A percentile compares a stretch with the other conserved stretches of the same genome.
Conservation (phyloP, 2,113 vertebrate genomes). For the Pica pica region DNA sequence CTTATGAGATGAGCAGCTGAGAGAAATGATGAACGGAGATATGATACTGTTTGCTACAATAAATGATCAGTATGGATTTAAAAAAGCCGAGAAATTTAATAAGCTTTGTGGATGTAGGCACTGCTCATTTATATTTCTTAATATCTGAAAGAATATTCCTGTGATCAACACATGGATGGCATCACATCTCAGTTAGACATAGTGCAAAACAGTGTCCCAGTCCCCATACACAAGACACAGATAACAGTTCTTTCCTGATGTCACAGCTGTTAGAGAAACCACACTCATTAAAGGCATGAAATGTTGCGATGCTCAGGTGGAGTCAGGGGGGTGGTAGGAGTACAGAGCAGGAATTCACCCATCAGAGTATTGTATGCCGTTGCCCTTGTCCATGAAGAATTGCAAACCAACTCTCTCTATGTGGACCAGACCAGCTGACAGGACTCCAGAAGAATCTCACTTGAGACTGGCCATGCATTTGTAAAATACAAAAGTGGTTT, state of each 20-base stretch:
- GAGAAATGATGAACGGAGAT: background rate
- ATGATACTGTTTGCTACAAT: background rate
- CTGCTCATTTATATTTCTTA: background rate
- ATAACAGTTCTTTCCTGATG: background rate
- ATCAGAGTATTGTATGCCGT: accelerated
- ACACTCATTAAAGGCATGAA: background rate
- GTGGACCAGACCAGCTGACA: background rate
- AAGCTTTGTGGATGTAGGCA: background rate
- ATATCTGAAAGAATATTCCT: background rate
- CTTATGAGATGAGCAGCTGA: background rate
- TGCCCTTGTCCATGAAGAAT: background rate
- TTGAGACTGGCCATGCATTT: background rate
- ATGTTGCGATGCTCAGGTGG: background rate
- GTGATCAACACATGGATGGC: background rate
- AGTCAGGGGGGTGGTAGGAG: background rate
- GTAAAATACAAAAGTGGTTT: background rate
- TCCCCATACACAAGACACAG: background rate
- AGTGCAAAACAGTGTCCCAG: background rate
- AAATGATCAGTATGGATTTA: background rate
- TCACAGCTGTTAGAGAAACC: background rate
- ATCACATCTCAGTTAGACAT: background rate
- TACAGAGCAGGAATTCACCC: background rate
- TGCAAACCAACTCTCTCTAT: background rate
- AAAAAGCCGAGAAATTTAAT: background rate
- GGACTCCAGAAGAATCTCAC: background rate